A percentile compares a stretch with the other conserved stretches of the same genome.
These are phyloP conservation scores for Tromatobia lineatoria DNA, from an alignment of 2,888 invertebrate genomes.

Conservation along the genomic window DNA sequence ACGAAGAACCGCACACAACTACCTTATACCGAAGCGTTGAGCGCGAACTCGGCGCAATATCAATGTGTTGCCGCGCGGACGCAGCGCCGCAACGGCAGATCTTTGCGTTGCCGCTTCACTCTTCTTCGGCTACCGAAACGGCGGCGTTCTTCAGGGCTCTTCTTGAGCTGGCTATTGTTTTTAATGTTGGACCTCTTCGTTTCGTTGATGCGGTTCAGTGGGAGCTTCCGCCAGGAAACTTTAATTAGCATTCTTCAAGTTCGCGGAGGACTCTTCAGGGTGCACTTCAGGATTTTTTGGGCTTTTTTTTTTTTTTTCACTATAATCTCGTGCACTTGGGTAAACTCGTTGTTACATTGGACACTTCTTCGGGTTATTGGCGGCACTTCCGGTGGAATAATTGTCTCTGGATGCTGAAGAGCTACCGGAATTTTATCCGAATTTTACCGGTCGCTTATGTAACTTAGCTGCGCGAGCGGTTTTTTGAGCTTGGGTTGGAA, in stretches of 20 bases:
- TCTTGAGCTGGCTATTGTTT: slow-evolving; percentile 18
- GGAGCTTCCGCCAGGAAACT: slow-evolving; percentile 25
- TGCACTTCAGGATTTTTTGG: not conserved
- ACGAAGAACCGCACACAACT: slow-evolving; percentile 16
- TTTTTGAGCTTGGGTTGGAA: not conserved
- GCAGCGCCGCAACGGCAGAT: slow-evolving; percentile 64
- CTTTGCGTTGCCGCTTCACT: slow-evolving; percentile 60
- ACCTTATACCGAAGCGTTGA: not conserved
- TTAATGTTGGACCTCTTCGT: slow-evolving; percentile 13
- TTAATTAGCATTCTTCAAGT: slow-evolving; percentile 63
- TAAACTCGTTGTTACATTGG: not conserved
- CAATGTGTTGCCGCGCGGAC: slow-evolving; percentile 63
- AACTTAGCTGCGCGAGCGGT: slow-evolving; percentile 16
- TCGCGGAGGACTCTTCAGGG: not conserved
- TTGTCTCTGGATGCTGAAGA: not conserved
- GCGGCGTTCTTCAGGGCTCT: slow-evolving; percentile 38
- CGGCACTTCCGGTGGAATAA: not conserved
- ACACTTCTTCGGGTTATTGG: no score
- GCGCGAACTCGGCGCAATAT: slow-evolving; percentile 5
- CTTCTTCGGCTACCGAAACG: slow-evolving; percentile 42
- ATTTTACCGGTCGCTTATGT: slow-evolving; percentile 43
- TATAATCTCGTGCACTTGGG: not conserved
- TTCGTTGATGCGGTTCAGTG: slow-evolving; percentile 9
- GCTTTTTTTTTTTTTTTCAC: not conserved
- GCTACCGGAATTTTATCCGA: not conserved